These are phyloP conservation scores for Cricetomys ansorgei DNA, from an alignment of 2,113 vertebrate genomes.

Conservation along the genomic window DNA sequence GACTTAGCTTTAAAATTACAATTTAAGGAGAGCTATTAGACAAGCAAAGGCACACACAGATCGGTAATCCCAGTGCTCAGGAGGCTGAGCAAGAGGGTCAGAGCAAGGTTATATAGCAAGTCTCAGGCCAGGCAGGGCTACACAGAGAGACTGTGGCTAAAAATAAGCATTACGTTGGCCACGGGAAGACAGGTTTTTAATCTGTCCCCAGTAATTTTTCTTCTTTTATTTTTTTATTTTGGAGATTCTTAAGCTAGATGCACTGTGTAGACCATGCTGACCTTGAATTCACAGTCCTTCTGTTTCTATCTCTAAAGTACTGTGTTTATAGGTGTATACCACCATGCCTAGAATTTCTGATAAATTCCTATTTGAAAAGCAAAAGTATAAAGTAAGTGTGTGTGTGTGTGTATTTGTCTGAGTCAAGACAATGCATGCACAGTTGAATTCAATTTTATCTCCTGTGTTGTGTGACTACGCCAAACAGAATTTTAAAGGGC, in stretches of 20 bases:
- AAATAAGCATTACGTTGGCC: neutral
- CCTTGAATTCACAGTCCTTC: neutral
- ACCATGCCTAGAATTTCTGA: neutral
- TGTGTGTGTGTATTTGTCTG: neutral
- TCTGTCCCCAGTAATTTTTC: conserved; percentile 62
- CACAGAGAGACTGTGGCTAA: neutral
- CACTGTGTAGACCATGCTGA: neutral
- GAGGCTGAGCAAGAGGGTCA: too few relatives aligned
- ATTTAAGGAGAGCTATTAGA: conserved; percentile 8
- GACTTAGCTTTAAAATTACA: conserved; percentile 34
- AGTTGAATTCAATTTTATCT: conserved; percentile 17
- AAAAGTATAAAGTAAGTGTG: neutral
- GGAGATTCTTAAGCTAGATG: neutral
- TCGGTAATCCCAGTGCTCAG: neutral
- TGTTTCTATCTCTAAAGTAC: neutral
- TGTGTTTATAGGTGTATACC: neutral
- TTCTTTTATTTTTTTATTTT: neutral
- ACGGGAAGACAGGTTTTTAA: conserved; percentile 10
- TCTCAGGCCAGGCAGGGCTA: neutral
- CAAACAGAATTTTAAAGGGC: conserved; percentile 25
- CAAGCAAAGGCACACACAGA: neutral
- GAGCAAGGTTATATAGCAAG: neutral
- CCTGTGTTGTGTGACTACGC: neutral
- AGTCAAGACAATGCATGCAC: neutral
- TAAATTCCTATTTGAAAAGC: neutral